Conservation (phyloP, 2,888 invertebrate genomes). For the Conistra vaccinii region DNA sequence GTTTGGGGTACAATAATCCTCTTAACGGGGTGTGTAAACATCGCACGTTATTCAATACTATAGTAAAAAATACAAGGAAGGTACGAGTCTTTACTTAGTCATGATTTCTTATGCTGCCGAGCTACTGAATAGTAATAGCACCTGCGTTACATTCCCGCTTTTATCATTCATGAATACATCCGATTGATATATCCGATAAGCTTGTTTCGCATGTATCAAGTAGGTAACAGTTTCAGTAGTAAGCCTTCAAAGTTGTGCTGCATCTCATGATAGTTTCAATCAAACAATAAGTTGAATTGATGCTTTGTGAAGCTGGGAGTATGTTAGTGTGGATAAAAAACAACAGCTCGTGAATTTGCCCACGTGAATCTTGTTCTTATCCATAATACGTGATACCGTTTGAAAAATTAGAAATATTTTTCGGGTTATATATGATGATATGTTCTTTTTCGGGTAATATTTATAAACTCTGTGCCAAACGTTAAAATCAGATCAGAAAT, state of each 20-base stretch:
- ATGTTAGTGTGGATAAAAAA: too few relatives aligned
- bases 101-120: conserved; percentile 59
- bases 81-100: conserved; percentile 46
- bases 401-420: background rate
- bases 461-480: background rate
- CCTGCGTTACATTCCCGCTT: conserved; percentile 41
- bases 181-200: conserved; percentile 48
- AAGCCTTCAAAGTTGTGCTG: conserved; percentile 5
- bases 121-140: conserved; percentile 57
- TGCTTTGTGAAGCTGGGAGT: background rate
- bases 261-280: background rate
- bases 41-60: conserved; percentile 48
- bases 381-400: background rate
- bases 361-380: background rate
- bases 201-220: conserved; percentile 9
- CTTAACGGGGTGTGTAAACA: conserved; percentile 65
- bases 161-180: conserved; percentile 60
- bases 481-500: background rate
- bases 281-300: background rate
- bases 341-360: background rate
- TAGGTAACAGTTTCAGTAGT: conserved; percentile 3
- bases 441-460: background rate
- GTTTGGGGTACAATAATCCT: conserved; percentile 68
- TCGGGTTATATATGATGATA: too few relatives aligned
- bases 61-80: conserved; percentile 54